These are phyloP conservation scores for Aradophagus sp. DNA, from an alignment of 1,140 invertebrate genomes.

Conservation along the genomic window DNA sequence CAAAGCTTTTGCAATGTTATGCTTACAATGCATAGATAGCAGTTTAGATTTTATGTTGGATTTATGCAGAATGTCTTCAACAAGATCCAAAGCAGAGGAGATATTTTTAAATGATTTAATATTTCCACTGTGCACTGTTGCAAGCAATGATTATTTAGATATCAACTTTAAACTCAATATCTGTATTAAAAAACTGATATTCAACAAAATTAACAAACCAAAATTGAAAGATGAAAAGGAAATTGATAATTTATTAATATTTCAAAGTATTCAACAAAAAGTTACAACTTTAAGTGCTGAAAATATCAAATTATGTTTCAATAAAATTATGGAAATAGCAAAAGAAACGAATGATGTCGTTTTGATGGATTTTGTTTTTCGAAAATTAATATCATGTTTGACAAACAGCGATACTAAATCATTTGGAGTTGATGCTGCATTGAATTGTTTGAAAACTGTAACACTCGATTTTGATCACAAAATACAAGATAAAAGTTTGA, in stretches of 20 bases:
- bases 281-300: not conserved
- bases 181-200: slow-evolving; percentile 20
- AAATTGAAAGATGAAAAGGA: slow-evolving; percentile 17
- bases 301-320: not conserved
- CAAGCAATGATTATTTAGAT: slow-evolving; percentile 3
- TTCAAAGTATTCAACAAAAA: slow-evolving; percentile 6
- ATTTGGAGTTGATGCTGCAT: slow-evolving; percentile 46
- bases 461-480: slow-evolving; percentile 62
- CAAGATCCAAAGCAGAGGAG: slow-evolving; percentile 13
- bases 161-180: slow-evolving; percentile 12
- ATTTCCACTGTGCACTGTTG: slow-evolving; percentile 5
- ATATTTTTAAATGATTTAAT: slow-evolving; percentile 37
- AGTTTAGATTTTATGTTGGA: slow-evolving; percentile 31
- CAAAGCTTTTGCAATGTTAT: slow-evolving; percentile 16
- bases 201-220: slow-evolving; percentile 19
- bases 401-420: slow-evolving; percentile 34
- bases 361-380: slow-evolving; percentile 60
- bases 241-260: slow-evolving; percentile 12
- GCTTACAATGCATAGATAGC: slow-evolving; percentile 19
- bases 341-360: slow-evolving; percentile 32
- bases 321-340: slow-evolving; percentile 39
- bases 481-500: slow-evolving; percentile 57
- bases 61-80: slow-evolving; percentile 4
- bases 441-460: slow-evolving; percentile 51
- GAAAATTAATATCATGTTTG: slow-evolving; percentile 58